Conservation (phyloP, 2,888 invertebrate species). For the Octodonta nipae region DNA sequence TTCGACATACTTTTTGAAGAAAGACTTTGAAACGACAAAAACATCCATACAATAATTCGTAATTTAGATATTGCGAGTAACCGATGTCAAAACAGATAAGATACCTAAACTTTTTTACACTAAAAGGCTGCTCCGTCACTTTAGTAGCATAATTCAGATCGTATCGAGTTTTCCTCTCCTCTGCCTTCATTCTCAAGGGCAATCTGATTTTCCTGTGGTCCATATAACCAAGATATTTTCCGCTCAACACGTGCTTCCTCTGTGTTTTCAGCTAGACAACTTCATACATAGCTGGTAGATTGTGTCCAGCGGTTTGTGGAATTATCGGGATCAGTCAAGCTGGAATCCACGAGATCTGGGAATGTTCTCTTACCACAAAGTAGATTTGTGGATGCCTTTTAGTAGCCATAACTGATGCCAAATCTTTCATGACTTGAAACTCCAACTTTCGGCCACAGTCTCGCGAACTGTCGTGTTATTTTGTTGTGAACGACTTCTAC, state of each 20-base stretch:
- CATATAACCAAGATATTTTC: conserved; percentile 60
- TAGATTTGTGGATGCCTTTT: too few relatives aligned
- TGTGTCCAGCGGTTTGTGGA: conserved; percentile 18
- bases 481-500: too few relatives aligned
- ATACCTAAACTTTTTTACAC: conserved; percentile 65
- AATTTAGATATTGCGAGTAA: conserved; percentile 72
- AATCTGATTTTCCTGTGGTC: conserved; percentile 51
- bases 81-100: conserved; percentile 89
- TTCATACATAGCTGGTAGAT: conserved; percentile 18
- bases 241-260: conserved; percentile 39
- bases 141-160: conserved; percentile 63
- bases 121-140: conserved; percentile 67
- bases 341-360: conserved; percentile 49
- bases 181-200: conserved; percentile 54
- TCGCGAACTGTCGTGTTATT: too few relatives aligned
- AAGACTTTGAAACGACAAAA: conserved; percentile 64
- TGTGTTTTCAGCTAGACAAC: conserved; percentile 27
- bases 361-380: conserved; percentile 47
- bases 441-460: too few relatives aligned
- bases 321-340: conserved; percentile 41
- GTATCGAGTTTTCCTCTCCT: conserved; percentile 23
- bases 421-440: too few relatives aligned
- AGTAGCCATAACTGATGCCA: too few relatives aligned
- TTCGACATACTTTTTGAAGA: conserved; percentile 71
- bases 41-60: conserved; percentile 79